These are phyloP conservation scores for Chionoecetes opilio DNA, from an alignment of 1,140 invertebrate species.

Conservation along the genomic window DNA sequence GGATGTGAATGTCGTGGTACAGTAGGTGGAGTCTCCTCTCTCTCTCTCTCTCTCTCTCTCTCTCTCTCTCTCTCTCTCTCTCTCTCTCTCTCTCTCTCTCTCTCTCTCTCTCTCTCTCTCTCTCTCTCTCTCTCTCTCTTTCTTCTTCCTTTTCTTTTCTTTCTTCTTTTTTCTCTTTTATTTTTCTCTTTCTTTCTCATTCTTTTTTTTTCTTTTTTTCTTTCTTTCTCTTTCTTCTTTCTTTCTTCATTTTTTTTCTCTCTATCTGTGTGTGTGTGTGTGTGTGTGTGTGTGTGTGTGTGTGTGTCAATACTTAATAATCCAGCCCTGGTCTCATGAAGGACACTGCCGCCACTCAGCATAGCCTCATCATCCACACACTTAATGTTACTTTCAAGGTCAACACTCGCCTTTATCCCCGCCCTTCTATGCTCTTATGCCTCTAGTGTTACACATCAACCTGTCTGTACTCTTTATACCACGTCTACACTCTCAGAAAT, in stretches of 20 bases:
- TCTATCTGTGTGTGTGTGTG: background rate
- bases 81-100: slow-evolving; percentile 45
- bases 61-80: slow-evolving; percentile 46
- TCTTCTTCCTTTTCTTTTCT: slow-evolving; percentile 15
- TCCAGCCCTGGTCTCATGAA: background rate
- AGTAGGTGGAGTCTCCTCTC: background rate
- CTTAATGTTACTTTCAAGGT: too few species aligned
- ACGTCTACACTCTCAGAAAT: too few species aligned
- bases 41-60: slow-evolving; percentile 35
- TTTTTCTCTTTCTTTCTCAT: background rate
- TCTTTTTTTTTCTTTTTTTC: background rate
- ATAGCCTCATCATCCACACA: too few species aligned
- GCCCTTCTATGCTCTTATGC: too few species aligned
- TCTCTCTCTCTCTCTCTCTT: slow-evolving; percentile 51
- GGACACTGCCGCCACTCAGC: too few species aligned
- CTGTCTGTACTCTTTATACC: too few species aligned
- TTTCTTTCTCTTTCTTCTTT: background rate
- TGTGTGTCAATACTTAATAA: background rate
- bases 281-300: slow-evolving; percentile 55
- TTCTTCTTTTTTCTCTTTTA: background rate
- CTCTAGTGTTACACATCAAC: too few species aligned
- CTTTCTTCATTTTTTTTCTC: background rate
- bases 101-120: slow-evolving; percentile 44
- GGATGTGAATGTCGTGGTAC: background rate
- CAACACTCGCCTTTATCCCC: too few species aligned